Evolutionary conservation across 2,113 vertebrate species (phyloP), one percentile per base, ranked within the genome.

Genomic region (Sapajus apella): DNA sequence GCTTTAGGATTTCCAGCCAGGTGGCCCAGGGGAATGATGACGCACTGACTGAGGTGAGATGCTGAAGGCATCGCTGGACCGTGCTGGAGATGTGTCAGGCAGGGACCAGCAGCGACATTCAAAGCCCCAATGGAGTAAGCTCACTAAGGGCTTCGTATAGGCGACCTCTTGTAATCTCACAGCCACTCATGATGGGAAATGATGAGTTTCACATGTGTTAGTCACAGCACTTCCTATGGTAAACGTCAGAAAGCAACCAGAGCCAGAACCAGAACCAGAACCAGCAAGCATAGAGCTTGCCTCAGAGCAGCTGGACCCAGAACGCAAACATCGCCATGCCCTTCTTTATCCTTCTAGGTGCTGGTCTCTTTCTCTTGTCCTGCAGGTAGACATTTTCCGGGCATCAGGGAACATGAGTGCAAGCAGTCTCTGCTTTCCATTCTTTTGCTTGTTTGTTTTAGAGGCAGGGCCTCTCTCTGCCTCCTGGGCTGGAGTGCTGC

Each of bases 181-280:
- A 50, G 82, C 55, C 45, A 6, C 45, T 27, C 23, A 3, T 14
- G 25, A 76, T 25, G 43, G 50, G 68, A 32, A 12, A 35, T 27
- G 13, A 0, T 1, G 64, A 64, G 25, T 6, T 32, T 45, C 20
- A 3, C 37, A 1, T 3, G 32, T 25, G 3, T 35, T 27, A 25
- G 4, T 52, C 27, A 40, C 47, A 89, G 58, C n/a, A 37, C n/a
- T n/a, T 56, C 25, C 6, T 7, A 18, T 45, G 37, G 30, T 45
- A 17, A 40, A 20, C 20, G 50, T 64, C 35, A 40, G 75, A 92
- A 55, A 12, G 50, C 52, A 64, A 6, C 55, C 76, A 80, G 61
- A 88, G n/a, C 64, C 37, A 40, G 37, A 40, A 40, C 37, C 13
- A 20, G 27, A 88, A 61, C 55, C 23, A 20, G 27, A 88, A 61